A percentile compares a stretch with the other conserved stretches of the same genome.
Conservation (phyloP, 2,888 invertebrate genomes). For the Azorinus chamasolen region DNA sequence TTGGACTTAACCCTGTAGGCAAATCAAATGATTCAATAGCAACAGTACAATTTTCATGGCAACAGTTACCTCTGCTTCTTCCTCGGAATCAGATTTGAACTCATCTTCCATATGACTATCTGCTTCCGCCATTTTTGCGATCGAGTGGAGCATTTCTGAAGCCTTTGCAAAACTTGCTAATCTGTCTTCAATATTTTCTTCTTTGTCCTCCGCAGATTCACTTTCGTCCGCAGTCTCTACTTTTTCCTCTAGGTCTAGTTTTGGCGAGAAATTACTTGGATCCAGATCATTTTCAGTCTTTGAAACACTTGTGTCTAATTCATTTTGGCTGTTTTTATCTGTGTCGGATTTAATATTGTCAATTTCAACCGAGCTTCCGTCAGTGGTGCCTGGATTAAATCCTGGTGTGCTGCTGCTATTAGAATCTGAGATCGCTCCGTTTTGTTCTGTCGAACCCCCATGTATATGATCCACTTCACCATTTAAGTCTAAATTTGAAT, state of each 20-base stretch:
- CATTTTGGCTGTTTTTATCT: conserved; percentile 1
- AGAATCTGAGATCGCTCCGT: too few species aligned
- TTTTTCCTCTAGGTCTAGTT: conserved; percentile 27
- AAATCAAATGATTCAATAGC: too few species aligned
- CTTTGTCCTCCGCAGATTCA: conserved; percentile 27
- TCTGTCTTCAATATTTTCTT: conserved; percentile 49
- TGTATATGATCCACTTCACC: too few species aligned
- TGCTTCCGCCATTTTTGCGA: conserved; percentile 52
- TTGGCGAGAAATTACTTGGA: conserved; percentile 45
- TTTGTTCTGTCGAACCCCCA: too few species aligned
- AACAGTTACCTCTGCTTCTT: conserved; percentile 47
- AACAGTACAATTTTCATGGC: too few species aligned
- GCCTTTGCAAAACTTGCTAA: conserved; percentile 60
- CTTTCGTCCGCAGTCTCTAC: conserved; percentile 7
- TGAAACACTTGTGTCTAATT: conserved; percentile 5
- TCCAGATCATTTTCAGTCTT: conserved; percentile 35
- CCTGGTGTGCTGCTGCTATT: too few species aligned
- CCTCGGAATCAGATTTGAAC: conserved; percentile 57
- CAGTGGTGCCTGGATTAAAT: too few species aligned
- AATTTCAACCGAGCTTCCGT: too few species aligned
- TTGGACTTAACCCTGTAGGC: too few species aligned
- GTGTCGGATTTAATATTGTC: too few species aligned
- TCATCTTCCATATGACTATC: conserved; percentile 62
- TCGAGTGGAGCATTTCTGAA: conserved; percentile 60
- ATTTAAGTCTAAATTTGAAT: too few species aligned